These are phyloP conservation scores for Liasis olivaceus DNA, from an alignment of 2,797 vertebrate genomes.

Conservation along the genomic window DNA sequence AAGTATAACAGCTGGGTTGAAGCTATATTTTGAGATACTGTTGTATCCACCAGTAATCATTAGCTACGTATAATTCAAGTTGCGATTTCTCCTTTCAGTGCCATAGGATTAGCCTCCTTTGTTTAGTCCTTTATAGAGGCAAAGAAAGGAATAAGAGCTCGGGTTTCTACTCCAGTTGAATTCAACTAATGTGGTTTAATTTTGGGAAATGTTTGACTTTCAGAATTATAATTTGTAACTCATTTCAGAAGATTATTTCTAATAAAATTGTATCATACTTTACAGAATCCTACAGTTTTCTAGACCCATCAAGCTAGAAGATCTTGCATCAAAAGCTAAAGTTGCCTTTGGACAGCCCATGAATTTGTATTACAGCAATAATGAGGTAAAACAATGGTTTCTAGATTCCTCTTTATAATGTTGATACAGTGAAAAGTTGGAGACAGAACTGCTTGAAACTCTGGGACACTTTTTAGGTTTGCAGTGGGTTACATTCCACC, in stretches of 20 bases:
- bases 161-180: neutral
- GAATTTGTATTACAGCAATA: conserved; percentile 99
- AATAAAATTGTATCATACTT: conserved; percentile 52
- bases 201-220: neutral
- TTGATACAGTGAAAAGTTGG: neutral
- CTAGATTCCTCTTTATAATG: neutral
- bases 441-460: neutral
- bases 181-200: neutral
- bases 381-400: conserved; percentile 83
- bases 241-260: conserved; percentile 8
- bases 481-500: neutral
- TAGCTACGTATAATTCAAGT: neutral
- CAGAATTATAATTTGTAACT: neutral
- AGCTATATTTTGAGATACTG: neutral
- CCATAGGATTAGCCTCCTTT: neutral
- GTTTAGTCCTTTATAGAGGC: neutral
- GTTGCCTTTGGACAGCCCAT: conserved; percentile 94
- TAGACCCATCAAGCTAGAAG: conserved; percentile 91
- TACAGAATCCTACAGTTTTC: conserved; percentile 93
- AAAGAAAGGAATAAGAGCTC: neutral
- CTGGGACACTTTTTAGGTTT: neutral
- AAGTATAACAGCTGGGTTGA: neutral
- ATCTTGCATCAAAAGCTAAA: conserved; percentile 90
- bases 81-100: neutral
- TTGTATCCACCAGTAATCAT: neutral